Percentiles rank a stretch among this genome's conserved stretches.
Conservation (phyloP, 1,140 invertebrate genomes). For the Ips typographus region DNA sequence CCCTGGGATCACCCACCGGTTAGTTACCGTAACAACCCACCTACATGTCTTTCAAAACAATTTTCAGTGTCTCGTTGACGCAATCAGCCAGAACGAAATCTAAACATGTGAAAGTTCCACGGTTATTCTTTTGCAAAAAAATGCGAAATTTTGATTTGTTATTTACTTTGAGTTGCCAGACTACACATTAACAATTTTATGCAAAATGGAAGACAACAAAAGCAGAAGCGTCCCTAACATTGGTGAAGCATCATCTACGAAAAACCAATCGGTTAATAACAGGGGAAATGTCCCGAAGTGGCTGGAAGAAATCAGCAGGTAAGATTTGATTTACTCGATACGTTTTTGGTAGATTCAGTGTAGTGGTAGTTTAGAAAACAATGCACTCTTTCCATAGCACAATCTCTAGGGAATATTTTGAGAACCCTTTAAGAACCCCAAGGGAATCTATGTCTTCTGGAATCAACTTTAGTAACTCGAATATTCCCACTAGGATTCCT, state of each 20-base stretch:
- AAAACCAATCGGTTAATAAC: not conserved
- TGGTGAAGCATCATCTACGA: not conserved
- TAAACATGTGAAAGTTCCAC: too few species aligned
- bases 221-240: not conserved
- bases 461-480: conserved; percentile 24
- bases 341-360: too few species aligned
- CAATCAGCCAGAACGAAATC: too few species aligned
- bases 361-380: too few species aligned
- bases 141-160: too few species aligned
- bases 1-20: too few species aligned
- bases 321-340: not conserved
- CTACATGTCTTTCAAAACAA: too few species aligned
- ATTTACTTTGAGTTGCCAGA: too few species aligned
- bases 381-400: conserved; percentile 4
- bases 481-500: conserved; percentile 26
- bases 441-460: conserved; percentile 7
- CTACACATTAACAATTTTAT: not conserved
- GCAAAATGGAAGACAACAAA: not conserved
- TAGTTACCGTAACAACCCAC: too few species aligned
- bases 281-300: conserved; percentile 27
- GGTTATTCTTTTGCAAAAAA: too few species aligned
- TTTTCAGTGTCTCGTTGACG: too few species aligned
- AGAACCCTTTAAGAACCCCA: conserved; percentile 5
- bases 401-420: conserved; percentile 27
- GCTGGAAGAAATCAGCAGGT: conserved; percentile 28